Evolutionary conservation across 1,140 invertebrate species (phyloP).

Genomic region (Ladona fulva): DNA sequence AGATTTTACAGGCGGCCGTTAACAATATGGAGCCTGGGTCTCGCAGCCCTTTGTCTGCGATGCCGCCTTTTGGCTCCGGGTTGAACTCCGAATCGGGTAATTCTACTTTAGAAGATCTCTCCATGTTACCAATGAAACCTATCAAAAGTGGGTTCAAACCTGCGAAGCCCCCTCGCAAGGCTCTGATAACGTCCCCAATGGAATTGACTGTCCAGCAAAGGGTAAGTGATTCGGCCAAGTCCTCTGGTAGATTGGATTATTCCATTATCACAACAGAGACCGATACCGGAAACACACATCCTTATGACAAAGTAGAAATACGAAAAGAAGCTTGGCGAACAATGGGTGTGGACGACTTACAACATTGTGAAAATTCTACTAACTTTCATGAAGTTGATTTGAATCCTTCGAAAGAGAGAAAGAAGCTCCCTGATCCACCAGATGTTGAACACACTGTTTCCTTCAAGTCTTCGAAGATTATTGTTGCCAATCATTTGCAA

Average conservation of each 20-base stretch:
- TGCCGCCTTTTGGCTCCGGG: conserved; percentile 43
- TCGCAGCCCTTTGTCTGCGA: conserved; percentile 60
- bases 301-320: conserved; percentile 59
- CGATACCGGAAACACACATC: conserved; percentile 26
- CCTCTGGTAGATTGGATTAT: conserved; percentile 33
- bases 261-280: no score
- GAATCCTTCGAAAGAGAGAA: not conserved
- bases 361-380: conserved; percentile 44
- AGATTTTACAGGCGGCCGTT: conserved; percentile 59
- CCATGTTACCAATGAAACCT: conserved; percentile 3
- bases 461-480: not conserved
- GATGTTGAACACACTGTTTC: not conserved
- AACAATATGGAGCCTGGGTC: conserved; percentile 62
- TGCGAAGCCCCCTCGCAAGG: conserved; percentile 21
- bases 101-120: not conserved
- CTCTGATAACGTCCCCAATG: not conserved
- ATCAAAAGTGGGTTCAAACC: conserved; percentile 14
- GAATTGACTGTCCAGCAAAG: not conserved
- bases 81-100: conserved; percentile 34
- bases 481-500: not conserved
- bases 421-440: not conserved
- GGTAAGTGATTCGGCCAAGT: conserved; percentile 19
- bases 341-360: conserved; percentile 57
- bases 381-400: not conserved
- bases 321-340: conserved; percentile 67